Conservation (phyloP, 2,888 invertebrate species). For the Microplitis manilae region DNA sequence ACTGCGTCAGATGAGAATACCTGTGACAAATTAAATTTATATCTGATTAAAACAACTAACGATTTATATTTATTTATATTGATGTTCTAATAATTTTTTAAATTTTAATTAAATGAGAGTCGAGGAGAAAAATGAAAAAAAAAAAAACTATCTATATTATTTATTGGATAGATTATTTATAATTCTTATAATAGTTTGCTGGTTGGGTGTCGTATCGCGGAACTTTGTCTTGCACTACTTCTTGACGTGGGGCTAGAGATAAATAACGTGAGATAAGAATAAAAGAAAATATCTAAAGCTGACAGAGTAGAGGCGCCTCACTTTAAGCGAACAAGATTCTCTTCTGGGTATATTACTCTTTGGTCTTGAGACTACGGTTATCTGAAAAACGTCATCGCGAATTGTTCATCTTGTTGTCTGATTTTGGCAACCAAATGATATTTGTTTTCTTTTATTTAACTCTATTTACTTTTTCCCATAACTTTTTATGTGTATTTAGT, state of each 20-base stretch:
- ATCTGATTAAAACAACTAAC: constrained; percentile 37
- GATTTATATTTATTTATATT: neutral
- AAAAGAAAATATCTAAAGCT: constrained; percentile 44
- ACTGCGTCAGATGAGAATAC: constrained; percentile 26
- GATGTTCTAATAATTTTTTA: neutral
- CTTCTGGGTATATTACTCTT: constrained; percentile 49
- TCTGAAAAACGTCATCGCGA: constrained; percentile 55
- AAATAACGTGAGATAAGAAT: constrained; percentile 49
- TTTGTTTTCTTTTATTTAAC: constrained; percentile 21
- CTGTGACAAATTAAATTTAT: constrained; percentile 50
- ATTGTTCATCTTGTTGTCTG: constrained; percentile 57
- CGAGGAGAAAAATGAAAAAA: too few species aligned
- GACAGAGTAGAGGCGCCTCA: constrained; percentile 30
- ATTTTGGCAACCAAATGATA: constrained; percentile 57
- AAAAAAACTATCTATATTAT: too few species aligned
- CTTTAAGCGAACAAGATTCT: constrained; percentile 36
- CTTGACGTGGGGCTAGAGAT: constrained; percentile 40
- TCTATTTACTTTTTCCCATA: neutral
- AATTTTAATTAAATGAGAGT: too few species aligned
- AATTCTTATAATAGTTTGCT: neutral
- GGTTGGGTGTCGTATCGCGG: neutral
- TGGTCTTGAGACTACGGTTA: constrained; percentile 46
- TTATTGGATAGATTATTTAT: too few species aligned
- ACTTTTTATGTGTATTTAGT: neutral
- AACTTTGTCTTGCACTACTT: constrained; percentile 1